A percentile compares a stretch with the other conserved stretches of the same genome.
Evolutionary conservation across 2,888 invertebrate species (phyloP).

Genomic region (Bimastos eiseni): DNA sequence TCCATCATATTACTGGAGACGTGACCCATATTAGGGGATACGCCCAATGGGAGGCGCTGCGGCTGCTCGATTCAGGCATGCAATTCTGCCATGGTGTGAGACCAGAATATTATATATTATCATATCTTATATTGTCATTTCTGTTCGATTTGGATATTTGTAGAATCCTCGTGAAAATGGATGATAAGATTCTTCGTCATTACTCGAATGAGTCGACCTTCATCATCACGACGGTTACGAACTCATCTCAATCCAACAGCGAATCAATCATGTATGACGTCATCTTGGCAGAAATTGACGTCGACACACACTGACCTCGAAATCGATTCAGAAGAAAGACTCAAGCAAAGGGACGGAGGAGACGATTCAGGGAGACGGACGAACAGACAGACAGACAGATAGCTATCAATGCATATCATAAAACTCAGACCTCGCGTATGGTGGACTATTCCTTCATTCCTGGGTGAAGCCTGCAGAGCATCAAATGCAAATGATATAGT

Average conservation of each 20-base stretch:
- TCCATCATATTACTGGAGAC: too few relatives aligned
- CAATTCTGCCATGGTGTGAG: too few relatives aligned
- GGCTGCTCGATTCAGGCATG: too few relatives aligned
- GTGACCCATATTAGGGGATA: too few relatives aligned
- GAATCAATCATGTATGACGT: conserved; percentile 28
- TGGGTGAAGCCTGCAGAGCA: background rate
- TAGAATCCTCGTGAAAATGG: conserved; percentile 79
- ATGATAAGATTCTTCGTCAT: conserved; percentile 96
- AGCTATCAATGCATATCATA: background rate
- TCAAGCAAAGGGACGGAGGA: background rate
- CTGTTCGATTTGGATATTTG: background rate
- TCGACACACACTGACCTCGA: background rate
- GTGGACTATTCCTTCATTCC: background rate
- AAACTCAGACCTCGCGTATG: background rate
- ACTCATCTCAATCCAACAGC: background rate
- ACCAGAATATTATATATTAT: background rate
- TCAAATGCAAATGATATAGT: background rate
- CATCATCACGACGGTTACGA: conserved; percentile 65
- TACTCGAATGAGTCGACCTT: conserved; percentile 98
- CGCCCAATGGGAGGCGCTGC: too few relatives aligned
- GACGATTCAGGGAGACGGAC: conserved; percentile 8
- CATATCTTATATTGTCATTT: background rate
- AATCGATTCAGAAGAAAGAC: background rate
- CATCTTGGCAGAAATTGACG: conserved; percentile 35
- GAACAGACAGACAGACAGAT: background rate